These are phyloP conservation scores for Sarcophaga peregrina DNA, from an alignment of 1,140 invertebrate species.

Conservation along the genomic window DNA sequence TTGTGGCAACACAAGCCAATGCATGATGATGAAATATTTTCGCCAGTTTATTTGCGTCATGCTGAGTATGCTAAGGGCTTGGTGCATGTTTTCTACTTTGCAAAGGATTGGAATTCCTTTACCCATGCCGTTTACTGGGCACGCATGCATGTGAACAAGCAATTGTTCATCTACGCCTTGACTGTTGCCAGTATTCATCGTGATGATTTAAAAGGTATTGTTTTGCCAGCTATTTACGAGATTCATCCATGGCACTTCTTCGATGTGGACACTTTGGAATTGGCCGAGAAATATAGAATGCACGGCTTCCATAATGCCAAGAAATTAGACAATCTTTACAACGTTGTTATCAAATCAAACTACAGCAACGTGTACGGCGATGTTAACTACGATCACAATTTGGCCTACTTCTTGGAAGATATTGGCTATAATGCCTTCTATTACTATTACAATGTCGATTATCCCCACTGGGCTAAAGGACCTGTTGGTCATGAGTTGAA, in stretches of 20 bases:
- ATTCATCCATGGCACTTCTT: slow-evolving; percentile 73
- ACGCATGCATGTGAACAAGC: slow-evolving; percentile 71
- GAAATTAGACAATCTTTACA: slow-evolving; percentile 67
- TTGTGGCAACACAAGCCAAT: slow-evolving; percentile 68
- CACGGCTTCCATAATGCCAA: slow-evolving; percentile 68
- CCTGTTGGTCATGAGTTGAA: slow-evolving; percentile 67
- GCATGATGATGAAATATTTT: slow-evolving; percentile 70
- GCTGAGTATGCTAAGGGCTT: slow-evolving; percentile 69
- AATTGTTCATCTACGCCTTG: slow-evolving; percentile 71
- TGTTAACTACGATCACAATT: slow-evolving; percentile 67
- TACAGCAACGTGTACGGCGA: slow-evolving; percentile 70
- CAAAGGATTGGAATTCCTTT: slow-evolving; percentile 75
- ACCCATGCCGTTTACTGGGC: slow-evolving; percentile 73
- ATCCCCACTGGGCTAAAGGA: slow-evolving; percentile 68
- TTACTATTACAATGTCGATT: slow-evolving; percentile 69
- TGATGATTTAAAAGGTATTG: slow-evolving; percentile 70
- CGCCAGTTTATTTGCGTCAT: slow-evolving; percentile 68
- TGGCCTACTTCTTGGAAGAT: slow-evolving; percentile 78
- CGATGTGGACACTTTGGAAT: slow-evolving; percentile 70
- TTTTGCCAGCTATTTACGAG: slow-evolving; percentile 74
- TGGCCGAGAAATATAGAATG: slow-evolving; percentile 72
- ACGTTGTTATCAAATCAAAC: slow-evolving; percentile 70
- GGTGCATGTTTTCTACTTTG: slow-evolving; percentile 71
- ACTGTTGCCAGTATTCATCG: slow-evolving; percentile 71
- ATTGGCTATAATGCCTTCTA: slow-evolving; percentile 77